Evolutionary conservation across 2,797 vertebrate species (phyloP).

Genomic region (Sebastiscus albofasciatus): DNA sequence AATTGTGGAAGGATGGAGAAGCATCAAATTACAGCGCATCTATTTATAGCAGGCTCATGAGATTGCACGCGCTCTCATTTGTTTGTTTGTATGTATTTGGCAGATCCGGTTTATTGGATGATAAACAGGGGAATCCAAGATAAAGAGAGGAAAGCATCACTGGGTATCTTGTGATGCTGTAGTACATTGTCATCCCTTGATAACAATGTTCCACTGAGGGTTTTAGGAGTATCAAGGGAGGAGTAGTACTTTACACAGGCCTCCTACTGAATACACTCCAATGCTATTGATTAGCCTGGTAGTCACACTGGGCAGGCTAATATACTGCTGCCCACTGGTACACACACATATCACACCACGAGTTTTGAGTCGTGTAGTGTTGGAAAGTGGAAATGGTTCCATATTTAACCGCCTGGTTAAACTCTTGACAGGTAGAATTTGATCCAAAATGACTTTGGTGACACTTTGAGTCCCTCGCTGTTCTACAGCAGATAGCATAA

Average conservation of each 20-base stretch:
- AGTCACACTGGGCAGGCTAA: slow-evolving; percentile 34
- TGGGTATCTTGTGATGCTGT: neutral
- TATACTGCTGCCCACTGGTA: slow-evolving; percentile 18
- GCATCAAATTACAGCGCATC: slow-evolving; percentile 29
- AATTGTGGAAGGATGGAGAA: slow-evolving; percentile 29
- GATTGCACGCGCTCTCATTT: slow-evolving; percentile 2
- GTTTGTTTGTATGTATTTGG: slow-evolving; percentile 26
- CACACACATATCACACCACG: slow-evolving; percentile 17
- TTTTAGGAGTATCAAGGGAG: neutral
- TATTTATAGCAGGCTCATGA: slow-evolving; percentile 37
- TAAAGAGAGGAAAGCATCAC: neutral
- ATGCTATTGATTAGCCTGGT: slow-evolving; percentile 40
- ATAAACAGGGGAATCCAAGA: slow-evolving; percentile 3
- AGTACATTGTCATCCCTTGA: neutral
- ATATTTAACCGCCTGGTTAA: neutral
- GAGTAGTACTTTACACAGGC: neutral
- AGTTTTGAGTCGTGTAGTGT: neutral
- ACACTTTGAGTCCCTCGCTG: neutral
- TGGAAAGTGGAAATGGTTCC: neutral
- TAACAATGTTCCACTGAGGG: slow-evolving; percentile 3
- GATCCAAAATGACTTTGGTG: neutral
- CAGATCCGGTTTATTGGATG: slow-evolving; percentile 13
- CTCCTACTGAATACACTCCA: slow-evolving; percentile 13
- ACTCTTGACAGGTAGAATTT: neutral
- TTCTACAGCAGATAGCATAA: too few relatives aligned